Base-by-base conservation (phyloP, 37 sponge, comb jelly and placozoan genomes). In the Eunapius fragilis region DNA sequence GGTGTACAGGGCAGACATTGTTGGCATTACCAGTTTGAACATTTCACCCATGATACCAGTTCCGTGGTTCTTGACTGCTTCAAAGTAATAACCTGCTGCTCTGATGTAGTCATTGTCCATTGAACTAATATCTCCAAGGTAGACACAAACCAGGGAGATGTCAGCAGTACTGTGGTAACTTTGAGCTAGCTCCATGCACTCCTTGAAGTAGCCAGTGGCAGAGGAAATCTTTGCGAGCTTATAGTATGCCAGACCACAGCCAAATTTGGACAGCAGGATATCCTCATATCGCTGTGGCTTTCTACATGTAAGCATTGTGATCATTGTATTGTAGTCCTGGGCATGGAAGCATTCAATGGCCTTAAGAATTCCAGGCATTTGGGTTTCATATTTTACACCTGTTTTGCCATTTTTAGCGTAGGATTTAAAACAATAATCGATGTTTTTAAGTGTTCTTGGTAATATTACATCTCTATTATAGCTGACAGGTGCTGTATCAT, bases 111-210 rank as follows among this genome's bases (percentile, higher is more conserved):
- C 31, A 14, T 69, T 26, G 32, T 67, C 73, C 14, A 79, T 31
- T 27, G 71, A 49, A 22, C 80, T 67, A 28, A 93, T 78, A 27
- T 93, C 89, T 30, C 93, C 93, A 33, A 89, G 38, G 80, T 93
- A 93, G 6, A 89, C 69, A 71, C 50, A 75, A 32, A 78, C 49
- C 6, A 93, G 69, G 12, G 87, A n/a, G 9, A 77, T 58, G 58
- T 93, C 87, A 35, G 84, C 88, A 36, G 68, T 26, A 9, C 69
- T 68, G 31, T 72, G 37, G 27, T 77, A 35, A 24, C 34, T 31
- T 32, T 69, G 10, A 2, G 87, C 73, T 72, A 79, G 58, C 14
- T 19, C 1, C 58, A 58, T 58, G 58, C 14, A 58, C 19, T 58
- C 58, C 1, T 58, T 58, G 58, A 58, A 19, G 7, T 13, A 11